These are phyloP conservation scores for Vultur gryphus DNA, from an alignment of 2,797 vertebrate species.

Conservation along the genomic window DNA sequence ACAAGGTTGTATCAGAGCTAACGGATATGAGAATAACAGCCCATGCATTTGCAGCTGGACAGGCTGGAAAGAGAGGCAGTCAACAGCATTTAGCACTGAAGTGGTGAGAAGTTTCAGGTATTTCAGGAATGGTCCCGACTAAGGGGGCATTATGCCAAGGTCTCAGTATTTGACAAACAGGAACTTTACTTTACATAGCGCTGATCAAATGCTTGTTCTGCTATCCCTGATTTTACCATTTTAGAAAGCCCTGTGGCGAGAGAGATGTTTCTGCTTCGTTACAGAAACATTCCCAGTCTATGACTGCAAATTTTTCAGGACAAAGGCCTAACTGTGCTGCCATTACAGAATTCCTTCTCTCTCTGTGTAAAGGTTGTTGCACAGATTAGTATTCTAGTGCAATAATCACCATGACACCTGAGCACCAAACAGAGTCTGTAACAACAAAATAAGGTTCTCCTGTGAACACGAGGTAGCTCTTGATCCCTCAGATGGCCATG, in stretches of 20 bases:
- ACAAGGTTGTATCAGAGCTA: neutral
- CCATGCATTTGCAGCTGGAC: neutral
- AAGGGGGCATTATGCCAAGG: neutral
- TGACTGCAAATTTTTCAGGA: neutral
- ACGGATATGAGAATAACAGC: neutral
- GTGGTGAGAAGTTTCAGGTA: neutral
- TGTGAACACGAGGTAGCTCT: neutral
- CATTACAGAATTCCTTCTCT: neutral
- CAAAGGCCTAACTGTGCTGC: neutral
- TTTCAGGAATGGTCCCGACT: neutral
- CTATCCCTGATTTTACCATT: neutral
- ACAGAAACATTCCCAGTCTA: neutral
- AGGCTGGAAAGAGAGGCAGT: neutral
- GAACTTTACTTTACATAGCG: neutral
- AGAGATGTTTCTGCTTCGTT: neutral
- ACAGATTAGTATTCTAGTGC: neutral
- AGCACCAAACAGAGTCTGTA: neutral
- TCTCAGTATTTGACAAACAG: neutral
- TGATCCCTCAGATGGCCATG: neutral
- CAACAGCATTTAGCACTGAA: neutral
- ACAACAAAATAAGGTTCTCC: neutral
- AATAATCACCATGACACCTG: neutral
- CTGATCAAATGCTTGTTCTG: neutral
- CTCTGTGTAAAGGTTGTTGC: neutral
- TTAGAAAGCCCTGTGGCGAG: neutral